Evolutionary conservation across 1,140 invertebrate genomes (phyloP), one percentile per base, ranked within the genome.

Genomic region (Neodiprion pinetum): DNA sequence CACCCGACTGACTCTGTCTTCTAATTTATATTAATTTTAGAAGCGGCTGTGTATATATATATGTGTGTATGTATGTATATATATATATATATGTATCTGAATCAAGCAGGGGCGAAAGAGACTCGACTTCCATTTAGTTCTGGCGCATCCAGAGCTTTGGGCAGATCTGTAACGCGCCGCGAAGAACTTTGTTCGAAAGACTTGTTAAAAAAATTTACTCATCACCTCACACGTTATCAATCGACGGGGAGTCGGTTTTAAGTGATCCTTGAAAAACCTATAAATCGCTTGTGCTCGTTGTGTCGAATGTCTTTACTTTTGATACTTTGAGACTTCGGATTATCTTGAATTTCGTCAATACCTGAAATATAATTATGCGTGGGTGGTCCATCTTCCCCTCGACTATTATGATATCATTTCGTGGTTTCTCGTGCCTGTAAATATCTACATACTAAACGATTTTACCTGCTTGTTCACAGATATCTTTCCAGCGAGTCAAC

Each of bases 11-110:
- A 47, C 21, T 47, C 67, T 11, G 17, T 69, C 21, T 21, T 77
- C 73, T 78, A 79, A 79, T 78, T 79, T 78, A 77, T 79, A 79
- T 79, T 78, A 78, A 79, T 79, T 79, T 79, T 77, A 78, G 72
- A 78, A 74, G 50, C 53, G 53, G 11, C 9, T 69, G 70, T 78
- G 73, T 74, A 76, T 79, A 76, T 78, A 48, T 70, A 75, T 61
- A 12, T 40, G 5, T 40, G 5, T 5, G 5, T 40, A 40, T 40
- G 5, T 40, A 40, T 40, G 5, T 5, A 40, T 40, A 4, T 40
- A 40, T 5, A 40, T 40, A 40, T 40, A 73, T 74, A 76, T 79
- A 76, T 76, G 40, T 67, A 75, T 61, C 53, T 61, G 53, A 61
- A 61, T 61, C 9, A 61, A 61, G 53, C 53, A 61, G 53, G 7